Base-by-base conservation (phyloP, 2,888 invertebrate genomes). In the Timema cristinae region DNA sequence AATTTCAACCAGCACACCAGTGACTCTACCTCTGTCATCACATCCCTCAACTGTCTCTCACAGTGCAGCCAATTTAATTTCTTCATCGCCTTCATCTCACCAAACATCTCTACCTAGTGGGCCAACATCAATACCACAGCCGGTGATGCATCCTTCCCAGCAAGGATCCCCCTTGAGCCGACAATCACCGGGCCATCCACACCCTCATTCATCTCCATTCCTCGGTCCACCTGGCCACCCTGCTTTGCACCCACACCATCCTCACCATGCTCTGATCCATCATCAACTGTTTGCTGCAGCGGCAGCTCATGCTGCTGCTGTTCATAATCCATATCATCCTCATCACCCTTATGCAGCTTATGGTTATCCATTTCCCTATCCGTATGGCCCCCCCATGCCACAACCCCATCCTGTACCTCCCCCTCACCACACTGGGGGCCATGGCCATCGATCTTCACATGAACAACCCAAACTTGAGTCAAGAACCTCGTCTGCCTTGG, bases 61-160 rank as follows among this genome's bases (percentile, higher is more conserved):
- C 81, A 88, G 88, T n/a, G 88, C 88, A 11, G 82, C 88, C 8
- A 88, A 87, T 77, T 80, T 88, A 71, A 88, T 88, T 82, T 88
- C 87, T 78, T 85, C 87, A 15, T 82, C 79, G 52, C 77, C 87
- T 15, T 82, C 79, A 63, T 77, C 80, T n/a, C 77, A 76, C 49
- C 80, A 81, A 6, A 78, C 84, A 50, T 85, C 87, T 7, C 87
- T 89, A 75, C 88, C 89, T 1, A 84, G 72, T 59, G 59, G 69
- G 9, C 69, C 73, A 67, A 61, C 89, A 6, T 87, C 89, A 2
- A 87, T 89, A 76, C 86, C 90, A 11, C 89, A 89, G 50, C 89
- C 90, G 6, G 85, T 89, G 13, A 90, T 92, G 84, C 92, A 91
- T 81, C 90, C 92, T 7, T 88, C 90, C 4, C 91, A 91, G 79